Evolutionary conservation across 1,140 invertebrate species (phyloP), one percentile per base, ranked within the genome.

Genomic region (Hylaeus anthracinus): DNA sequence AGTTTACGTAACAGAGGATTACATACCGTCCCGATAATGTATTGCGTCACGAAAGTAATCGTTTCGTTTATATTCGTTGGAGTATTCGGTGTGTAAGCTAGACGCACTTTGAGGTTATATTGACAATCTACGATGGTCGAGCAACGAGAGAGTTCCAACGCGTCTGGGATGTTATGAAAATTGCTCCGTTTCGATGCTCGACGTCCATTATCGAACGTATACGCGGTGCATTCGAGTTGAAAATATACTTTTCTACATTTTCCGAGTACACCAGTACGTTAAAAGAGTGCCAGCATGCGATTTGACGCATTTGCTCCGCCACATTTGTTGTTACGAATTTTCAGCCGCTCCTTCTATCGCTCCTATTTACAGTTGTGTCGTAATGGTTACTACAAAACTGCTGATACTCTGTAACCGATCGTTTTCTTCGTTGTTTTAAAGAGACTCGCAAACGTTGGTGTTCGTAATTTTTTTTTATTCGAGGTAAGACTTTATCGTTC

Each of bases 61-160:
- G 1, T n/a, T 48, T 41, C 41, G 53, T 56, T 66, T 48, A 37
- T 37, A 58, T 56, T 72, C 14, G 45, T 26, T 12, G 8, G 3
- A 67, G 45, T n/a, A 60, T 63, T 73, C 14, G 1, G 26, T 9
- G 45, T 37, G 9, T 55, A 72, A 60, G 61, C 72, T 61, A 5
- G 5, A 6, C 1, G 39, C 60, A 60, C 78, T 82, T 84, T 74
- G 14, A 82, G 88, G 87, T 90, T 90, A 89, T 87, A 81, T 90
- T 87, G 87, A 86, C 88, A 83, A 45, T 82, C 69, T 51, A 72
- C 61, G 69, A 79, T 75, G 75, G 67, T 72, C 70, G 80, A 72
- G 58, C 67, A 41, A 58, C 56, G 45, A 60, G 80, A 81, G 60
- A 72, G 55, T 74, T 78, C 65, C 79, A 64, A 85, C 74, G n/a